These are phyloP conservation scores for Diarsia mendica DNA, from an alignment of 2,888 invertebrate genomes.

Conservation along the genomic window DNA sequence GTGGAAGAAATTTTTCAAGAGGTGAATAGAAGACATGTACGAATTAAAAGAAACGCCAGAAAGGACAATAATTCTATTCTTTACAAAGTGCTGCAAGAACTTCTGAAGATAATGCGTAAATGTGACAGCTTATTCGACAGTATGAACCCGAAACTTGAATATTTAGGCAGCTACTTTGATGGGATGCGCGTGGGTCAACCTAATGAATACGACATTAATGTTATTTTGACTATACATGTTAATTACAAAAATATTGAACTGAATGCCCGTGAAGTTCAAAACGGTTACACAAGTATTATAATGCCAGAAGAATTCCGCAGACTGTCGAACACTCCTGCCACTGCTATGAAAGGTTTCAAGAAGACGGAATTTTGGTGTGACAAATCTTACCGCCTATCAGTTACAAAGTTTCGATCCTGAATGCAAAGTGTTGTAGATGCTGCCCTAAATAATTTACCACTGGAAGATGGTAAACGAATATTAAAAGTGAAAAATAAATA, in stretches of 20 bases:
- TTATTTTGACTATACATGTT: slow-evolving; percentile 75
- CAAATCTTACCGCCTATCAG: slow-evolving; percentile 69
- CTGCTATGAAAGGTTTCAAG: slow-evolving; percentile 73
- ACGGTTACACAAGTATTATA: slow-evolving; percentile 73
- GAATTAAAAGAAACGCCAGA: slow-evolving; percentile 73
- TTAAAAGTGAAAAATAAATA: slow-evolving; percentile 68
- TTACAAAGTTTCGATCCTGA: slow-evolving; percentile 75
- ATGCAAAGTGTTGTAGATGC: slow-evolving; percentile 79
- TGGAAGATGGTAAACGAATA: slow-evolving; percentile 69
- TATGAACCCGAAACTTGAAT: slow-evolving; percentile 78
- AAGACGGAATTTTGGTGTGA: slow-evolving; percentile 79
- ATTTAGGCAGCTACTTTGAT: slow-evolving; percentile 81
- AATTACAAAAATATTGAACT: slow-evolving; percentile 76
- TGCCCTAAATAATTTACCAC: slow-evolving; percentile 72
- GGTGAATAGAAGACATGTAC: slow-evolving; percentile 73
- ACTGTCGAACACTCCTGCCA: slow-evolving; percentile 71
- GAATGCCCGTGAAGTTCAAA: slow-evolving; percentile 64
- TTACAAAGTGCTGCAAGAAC: slow-evolving; percentile 71
- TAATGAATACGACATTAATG: slow-evolving; percentile 80
- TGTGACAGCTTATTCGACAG: slow-evolving; percentile 73
- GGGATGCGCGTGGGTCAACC: slow-evolving; percentile 79
- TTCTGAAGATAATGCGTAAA: slow-evolving; percentile 73
- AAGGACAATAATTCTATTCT: slow-evolving; percentile 75
- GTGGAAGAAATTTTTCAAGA: slow-evolving; percentile 74
- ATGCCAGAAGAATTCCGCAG: slow-evolving; percentile 82